Evolutionary conservation across 1,140 invertebrate species (phyloP).

Genomic region (Pissodes strobi): DNA sequence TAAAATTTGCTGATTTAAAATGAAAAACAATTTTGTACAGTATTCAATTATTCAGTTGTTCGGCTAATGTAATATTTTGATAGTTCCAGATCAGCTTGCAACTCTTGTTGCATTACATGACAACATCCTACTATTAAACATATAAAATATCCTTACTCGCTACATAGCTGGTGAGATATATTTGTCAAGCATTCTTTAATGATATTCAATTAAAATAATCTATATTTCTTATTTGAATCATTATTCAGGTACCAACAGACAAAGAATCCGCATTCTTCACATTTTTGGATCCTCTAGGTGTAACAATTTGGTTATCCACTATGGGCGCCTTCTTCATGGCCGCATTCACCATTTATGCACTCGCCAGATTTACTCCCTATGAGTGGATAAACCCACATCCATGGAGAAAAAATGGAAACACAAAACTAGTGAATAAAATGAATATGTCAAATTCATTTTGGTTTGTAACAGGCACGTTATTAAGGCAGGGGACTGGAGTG

Average conservation of each 20-base stretch:
- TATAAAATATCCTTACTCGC: too few species aligned
- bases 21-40: too few species aligned
- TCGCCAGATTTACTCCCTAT: slow-evolving; percentile 93
- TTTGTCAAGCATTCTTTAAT: too few species aligned
- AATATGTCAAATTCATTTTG: slow-evolving; percentile 89
- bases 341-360: slow-evolving; percentile 89
- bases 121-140: too few species aligned
- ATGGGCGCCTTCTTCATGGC: slow-evolving; percentile 90
- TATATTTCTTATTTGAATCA: too few species aligned
- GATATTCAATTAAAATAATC: too few species aligned
- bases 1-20: too few species aligned
- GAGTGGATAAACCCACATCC: slow-evolving; percentile 92
- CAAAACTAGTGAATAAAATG: slow-evolving; percentile 87
- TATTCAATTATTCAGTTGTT: too few species aligned
- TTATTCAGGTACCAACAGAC: slow-evolving; percentile 78
- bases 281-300: slow-evolving; percentile 91
- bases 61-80: too few species aligned
- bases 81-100: too few species aligned
- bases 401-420: slow-evolving; percentile 74
- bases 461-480: slow-evolving; percentile 92
- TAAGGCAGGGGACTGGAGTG: slow-evolving; percentile 86
- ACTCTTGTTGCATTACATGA: too few species aligned
- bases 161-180: too few species aligned
- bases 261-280: slow-evolving; percentile 91
- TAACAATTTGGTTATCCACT: slow-evolving; percentile 94